Evolutionary conservation across 2,113 vertebrate genomes (phyloP), one percentile per base, ranked within the genome.

Genomic region (Elephantulus edwardii): DNA sequence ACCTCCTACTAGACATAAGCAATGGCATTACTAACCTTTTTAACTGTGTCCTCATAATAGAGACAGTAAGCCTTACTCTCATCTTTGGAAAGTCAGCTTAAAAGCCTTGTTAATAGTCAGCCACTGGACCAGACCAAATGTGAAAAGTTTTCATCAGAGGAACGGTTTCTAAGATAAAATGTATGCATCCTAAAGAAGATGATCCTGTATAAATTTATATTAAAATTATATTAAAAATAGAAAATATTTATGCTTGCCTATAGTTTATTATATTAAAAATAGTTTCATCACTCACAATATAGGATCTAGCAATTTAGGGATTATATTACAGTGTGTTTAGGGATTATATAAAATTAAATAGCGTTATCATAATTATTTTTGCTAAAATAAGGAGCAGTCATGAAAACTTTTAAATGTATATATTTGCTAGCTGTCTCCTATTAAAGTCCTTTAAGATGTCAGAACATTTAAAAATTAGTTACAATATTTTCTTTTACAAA

Each of bases 401-500:
- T 70, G 26, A 84, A 87, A 79, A 48, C n/a, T 38, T 64, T 10
- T 28, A 62, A 50, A 28, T 71, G 64, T n/a, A 74, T 38, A 84
- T 71, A 81, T 30, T 44, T 81, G 30, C 72, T 92, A 17, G 22
- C 50, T 91, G 33, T 58, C 74, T 91, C 33, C 3, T 12, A 9
- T 42, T 6, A 58, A 90, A 91, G 33, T 64, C 19, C 46, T 76
- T 33, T 50, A 87, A 86, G 80, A 28, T 35, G n/a, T 8, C 46
- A 7, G 22, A 81, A 56, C 82, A 91, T 75, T 8, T 85, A 56
- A 87, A 89, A 64, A 90, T 81, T 66, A 89, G 48, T 87, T 91
- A 44, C 33, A 88, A 84, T 62, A 70, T 94, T 95, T 95, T 54
- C 60, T 86, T 60, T 68, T 56, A 80, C 42, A 58, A 26, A 75